A percentile compares a stretch with the other conserved stretches of the same genome.
These are phyloP conservation scores for Umimayanthus chanpuru DNA, from an alignment of 92 coral and sea anemone genomes.

Conservation along the genomic window DNA sequence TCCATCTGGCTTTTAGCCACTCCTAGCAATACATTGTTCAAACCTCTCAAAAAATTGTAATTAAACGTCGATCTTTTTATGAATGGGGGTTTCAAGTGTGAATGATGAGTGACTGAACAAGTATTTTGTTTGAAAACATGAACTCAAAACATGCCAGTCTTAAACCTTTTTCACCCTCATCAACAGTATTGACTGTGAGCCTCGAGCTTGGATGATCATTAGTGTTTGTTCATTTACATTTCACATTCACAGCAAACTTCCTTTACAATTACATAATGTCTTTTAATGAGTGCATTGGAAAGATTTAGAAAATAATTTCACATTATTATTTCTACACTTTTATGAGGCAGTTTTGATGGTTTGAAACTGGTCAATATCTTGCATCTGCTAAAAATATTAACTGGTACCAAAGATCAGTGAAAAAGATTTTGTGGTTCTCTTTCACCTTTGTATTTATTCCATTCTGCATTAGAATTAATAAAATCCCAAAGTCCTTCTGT, in stretches of 20 bases:
- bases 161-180: neutral
- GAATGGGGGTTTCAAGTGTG: neutral
- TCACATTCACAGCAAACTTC: neutral
- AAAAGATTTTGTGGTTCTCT: neutral
- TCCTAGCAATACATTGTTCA: neutral
- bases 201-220: too few species aligned
- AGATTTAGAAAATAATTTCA: neutral
- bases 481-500: neutral
- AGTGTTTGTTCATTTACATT: neutral
- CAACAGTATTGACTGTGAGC: too few species aligned
- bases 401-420: neutral
- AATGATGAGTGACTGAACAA: neutral
- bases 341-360: neutral
- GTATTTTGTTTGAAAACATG: neutral
- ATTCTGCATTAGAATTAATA: neutral
- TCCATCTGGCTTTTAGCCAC: conserved; percentile 24
- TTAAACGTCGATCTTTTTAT: neutral
- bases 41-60: neutral
- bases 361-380: neutral
- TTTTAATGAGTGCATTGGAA: neutral
- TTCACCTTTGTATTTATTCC: neutral
- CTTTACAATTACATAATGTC: neutral
- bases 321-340: neutral
- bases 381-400: neutral
- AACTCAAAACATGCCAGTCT: neutral